Evolutionary conservation across 2,888 invertebrate species (phyloP).

Genomic region (Folsomia manolachei): DNA sequence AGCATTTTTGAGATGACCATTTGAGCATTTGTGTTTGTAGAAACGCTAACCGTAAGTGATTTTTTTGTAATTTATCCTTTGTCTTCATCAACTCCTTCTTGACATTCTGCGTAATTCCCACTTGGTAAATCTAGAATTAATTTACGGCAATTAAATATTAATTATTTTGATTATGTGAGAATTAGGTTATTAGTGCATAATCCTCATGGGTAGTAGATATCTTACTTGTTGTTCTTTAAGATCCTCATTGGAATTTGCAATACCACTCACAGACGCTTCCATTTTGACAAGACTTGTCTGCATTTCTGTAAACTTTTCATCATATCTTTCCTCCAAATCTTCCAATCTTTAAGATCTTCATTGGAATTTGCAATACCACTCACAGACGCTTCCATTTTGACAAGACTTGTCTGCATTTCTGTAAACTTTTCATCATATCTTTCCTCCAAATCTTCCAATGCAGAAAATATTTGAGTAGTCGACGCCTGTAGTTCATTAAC

Average conservation of each 20-base stretch:
- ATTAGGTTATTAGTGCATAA: not conserved
- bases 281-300: conserved; percentile 40
- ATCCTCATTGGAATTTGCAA: conserved; percentile 35
- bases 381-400: conserved; percentile 38
- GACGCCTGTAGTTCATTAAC: conserved; percentile 40
- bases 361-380: conserved; percentile 29
- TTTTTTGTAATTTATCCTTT: conserved; percentile 35
- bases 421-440: conserved; percentile 44
- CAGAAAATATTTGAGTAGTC: conserved; percentile 40
- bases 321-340: conserved; percentile 44
- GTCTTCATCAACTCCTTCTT: conserved; percentile 37
- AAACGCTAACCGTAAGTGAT: conserved; percentile 41
- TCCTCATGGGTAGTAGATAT: not conserved
- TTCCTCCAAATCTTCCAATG: conserved; percentile 41
- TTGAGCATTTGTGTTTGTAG: conserved; percentile 44
- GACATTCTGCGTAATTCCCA: conserved; percentile 28
- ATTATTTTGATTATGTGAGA: too few relatives aligned
- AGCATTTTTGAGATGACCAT: conserved; percentile 42
- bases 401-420: conserved; percentile 41
- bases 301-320: conserved; percentile 39
- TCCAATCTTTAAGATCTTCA: conserved; percentile 45
- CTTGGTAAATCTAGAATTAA: conserved; percentile 34
- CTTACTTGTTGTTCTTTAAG: conserved; percentile 46
- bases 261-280: conserved; percentile 36
- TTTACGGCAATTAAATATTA: conserved; percentile 13